Conservation (phyloP, 2,888 invertebrate genomes). For the Oxyteleia sp. region DNA sequence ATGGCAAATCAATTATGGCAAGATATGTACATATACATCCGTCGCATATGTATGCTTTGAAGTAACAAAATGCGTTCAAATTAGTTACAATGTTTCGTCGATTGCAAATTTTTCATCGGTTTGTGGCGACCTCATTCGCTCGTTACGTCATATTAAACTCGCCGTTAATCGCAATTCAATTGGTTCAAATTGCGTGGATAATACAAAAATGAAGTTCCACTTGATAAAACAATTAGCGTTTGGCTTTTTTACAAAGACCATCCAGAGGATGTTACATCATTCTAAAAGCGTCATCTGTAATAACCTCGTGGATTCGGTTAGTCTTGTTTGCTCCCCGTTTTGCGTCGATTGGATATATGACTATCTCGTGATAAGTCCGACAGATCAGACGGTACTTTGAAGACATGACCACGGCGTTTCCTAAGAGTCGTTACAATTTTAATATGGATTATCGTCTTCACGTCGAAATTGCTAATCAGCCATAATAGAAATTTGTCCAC, state of each 20-base stretch:
- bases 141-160: conserved; percentile 13
- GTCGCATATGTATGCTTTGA: conserved; percentile 49
- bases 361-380: conserved; percentile 47
- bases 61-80: conserved; percentile 28
- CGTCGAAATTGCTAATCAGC: conserved; percentile 54
- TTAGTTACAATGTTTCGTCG: conserved; percentile 18
- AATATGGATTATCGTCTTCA: conserved; percentile 5
- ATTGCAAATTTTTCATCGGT: conserved; percentile 27
- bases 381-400: conserved; percentile 23
- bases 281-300: conserved; percentile 75
- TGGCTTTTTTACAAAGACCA: conserved; percentile 71
- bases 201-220: conserved; percentile 54
- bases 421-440: conserved; percentile 37
- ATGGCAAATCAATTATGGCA: too few species aligned
- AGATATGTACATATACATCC: too few species aligned
- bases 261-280: conserved; percentile 43
- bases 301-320: conserved; percentile 77
- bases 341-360: conserved; percentile 50
- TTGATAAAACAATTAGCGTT: conserved; percentile 72
- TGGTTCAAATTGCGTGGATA: conserved; percentile 33
- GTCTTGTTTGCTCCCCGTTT: conserved; percentile 71
- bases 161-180: conserved; percentile 20
- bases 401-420: conserved; percentile 27
- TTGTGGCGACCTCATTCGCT: conserved; percentile 25
- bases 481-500: conserved; percentile 58